phyloP scores from a whole-genome alignment of 2,113 vertebrate genomes.

The Xenopus borealis region DNA sequence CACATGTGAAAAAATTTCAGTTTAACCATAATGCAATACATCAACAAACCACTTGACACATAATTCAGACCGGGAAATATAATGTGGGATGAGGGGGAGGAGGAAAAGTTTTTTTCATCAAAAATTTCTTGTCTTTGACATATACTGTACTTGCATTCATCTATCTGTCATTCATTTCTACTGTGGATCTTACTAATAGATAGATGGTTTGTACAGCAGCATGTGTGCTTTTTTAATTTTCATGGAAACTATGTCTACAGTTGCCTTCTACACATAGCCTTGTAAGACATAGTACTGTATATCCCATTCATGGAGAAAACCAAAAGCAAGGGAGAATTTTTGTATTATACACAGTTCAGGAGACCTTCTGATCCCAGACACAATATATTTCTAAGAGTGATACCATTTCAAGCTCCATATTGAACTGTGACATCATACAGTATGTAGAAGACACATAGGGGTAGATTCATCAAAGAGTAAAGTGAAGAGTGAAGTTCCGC shows the following conservation, averaged over 20 bases:
- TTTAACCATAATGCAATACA: not conserved
- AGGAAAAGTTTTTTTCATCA: not conserved
- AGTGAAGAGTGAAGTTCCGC: no score
- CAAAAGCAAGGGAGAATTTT: not conserved
- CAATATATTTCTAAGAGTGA: not conserved
- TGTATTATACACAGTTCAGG: no score
- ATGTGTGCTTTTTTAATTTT: constrained; percentile 23
- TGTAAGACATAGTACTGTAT: not conserved
- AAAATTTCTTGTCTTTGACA: not conserved
- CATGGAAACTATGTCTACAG: constrained; percentile 2
- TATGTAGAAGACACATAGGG: not conserved
- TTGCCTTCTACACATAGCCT: no score
- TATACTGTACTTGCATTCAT: not conserved
- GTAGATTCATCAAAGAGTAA: no score
- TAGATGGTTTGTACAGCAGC: not conserved
- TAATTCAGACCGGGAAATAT: not conserved
- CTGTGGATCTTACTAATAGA: not conserved
- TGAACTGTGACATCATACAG: not conserved
- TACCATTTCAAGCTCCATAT: not conserved
- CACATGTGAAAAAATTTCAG: not conserved
- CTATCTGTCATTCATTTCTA: not conserved
- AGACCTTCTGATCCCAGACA: not conserved
- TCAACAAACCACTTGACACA: not conserved
- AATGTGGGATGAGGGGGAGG: not conserved
- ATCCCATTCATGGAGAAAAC: not conserved